These are phyloP conservation scores for Emydura subglobosa DNA, from an alignment of 2,113 vertebrate species.

Conservation along the genomic window DNA sequence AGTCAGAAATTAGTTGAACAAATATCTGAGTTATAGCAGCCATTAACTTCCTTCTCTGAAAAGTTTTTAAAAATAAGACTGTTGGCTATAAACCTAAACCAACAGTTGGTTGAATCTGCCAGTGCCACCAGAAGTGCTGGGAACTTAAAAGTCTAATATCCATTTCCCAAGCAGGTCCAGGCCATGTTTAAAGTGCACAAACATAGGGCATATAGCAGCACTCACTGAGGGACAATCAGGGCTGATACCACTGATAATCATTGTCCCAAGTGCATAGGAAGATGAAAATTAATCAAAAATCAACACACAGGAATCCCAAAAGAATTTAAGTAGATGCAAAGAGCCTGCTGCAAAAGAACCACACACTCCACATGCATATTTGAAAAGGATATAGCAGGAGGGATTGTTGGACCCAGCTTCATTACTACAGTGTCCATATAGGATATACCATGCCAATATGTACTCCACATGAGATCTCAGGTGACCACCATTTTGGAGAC, in stretches of 20 bases:
- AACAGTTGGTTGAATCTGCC: neutral
- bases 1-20: neutral
- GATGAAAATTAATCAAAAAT: neutral
- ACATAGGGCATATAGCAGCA: accelerated
- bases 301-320: accelerated
- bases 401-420: accelerated
- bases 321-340: accelerated
- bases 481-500: neutral
- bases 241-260: neutral
- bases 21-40: neutral
- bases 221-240: accelerated
- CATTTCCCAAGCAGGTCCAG: neutral
- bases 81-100: neutral
- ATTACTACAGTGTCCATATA: accelerated
- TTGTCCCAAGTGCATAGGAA: accelerated
- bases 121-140: accelerated
- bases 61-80: neutral
- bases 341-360: neutral
- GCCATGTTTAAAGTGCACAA: accelerated
- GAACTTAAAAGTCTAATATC: accelerated
- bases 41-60: neutral
- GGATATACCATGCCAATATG: accelerated
- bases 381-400: neutral
- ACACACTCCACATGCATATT: neutral
- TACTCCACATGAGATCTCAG: accelerated